Evolutionary conservation across 2,797 vertebrate genomes (phyloP).

Genomic region (Gymnocypris eckloni): DNA sequence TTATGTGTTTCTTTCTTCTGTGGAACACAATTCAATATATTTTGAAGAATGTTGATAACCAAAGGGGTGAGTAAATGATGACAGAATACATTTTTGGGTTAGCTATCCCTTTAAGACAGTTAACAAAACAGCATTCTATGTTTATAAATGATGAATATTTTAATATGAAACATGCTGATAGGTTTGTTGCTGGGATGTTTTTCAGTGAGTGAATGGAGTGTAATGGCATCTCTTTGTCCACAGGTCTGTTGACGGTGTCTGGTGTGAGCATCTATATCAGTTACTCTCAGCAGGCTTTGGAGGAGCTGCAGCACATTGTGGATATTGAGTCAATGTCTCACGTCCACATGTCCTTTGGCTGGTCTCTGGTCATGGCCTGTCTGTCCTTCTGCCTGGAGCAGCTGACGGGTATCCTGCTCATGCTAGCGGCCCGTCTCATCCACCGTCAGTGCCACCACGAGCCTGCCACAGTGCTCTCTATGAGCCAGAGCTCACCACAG

Average conservation of each 20-base stretch:
- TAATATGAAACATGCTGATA: not conserved
- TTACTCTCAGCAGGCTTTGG: constrained; percentile 80
- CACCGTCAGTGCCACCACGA: constrained; percentile 67
- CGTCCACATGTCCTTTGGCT: constrained; percentile 77
- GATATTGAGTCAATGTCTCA: constrained; percentile 64
- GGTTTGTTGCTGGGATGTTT: not conserved
- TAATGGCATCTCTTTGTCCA: constrained; percentile 40
- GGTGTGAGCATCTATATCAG: constrained; percentile 79
- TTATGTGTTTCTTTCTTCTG: no score
- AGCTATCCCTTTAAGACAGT: no score
- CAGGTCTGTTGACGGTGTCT: constrained; percentile 80
- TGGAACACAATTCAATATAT: no score
- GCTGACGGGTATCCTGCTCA: constrained; percentile 74
- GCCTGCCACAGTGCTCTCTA: constrained; percentile 69
- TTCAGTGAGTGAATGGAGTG: constrained; percentile 15
- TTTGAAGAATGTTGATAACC: no score
- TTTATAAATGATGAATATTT: no score
- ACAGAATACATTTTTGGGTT: no score
- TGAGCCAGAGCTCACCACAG: constrained; percentile 64
- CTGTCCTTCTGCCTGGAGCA: constrained; percentile 78
- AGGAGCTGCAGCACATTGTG: constrained; percentile 70
- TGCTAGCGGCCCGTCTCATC: constrained; percentile 72
- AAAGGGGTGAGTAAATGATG: no score
- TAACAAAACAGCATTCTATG: no score
- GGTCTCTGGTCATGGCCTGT: constrained; percentile 83